A percentile compares a stretch with the other conserved stretches of the same genome.
Conservation (phyloP, 2,888 invertebrate species). For the Teleogryllus oceanicus region DNA sequence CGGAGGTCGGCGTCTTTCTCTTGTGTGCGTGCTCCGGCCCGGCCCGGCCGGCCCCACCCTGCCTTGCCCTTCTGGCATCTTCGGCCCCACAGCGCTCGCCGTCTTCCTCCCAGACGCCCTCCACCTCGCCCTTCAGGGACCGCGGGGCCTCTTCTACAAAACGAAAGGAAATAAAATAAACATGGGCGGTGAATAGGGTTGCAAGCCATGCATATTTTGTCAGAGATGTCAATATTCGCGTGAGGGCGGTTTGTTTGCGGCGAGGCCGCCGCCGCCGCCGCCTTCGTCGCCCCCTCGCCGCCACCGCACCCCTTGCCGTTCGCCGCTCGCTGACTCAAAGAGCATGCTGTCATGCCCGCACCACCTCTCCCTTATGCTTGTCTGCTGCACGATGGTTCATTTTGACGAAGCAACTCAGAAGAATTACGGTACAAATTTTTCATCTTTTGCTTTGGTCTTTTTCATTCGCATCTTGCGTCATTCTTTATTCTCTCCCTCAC, state of each 20-base stretch:
- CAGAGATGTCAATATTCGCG: conserved; percentile 18
- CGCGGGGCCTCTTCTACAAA: conserved; percentile 2
- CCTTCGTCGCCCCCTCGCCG: too few relatives aligned
- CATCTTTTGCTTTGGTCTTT: too few relatives aligned
- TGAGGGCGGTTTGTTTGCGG: conserved; percentile 7
- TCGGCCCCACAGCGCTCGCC: background rate
- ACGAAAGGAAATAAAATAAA: conserved; percentile 18
- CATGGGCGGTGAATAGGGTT: conserved; percentile 18
- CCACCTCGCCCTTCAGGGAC: background rate
- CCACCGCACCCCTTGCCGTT: too few relatives aligned
- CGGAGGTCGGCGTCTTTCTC: background rate
- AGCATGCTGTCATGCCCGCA: too few relatives aligned
- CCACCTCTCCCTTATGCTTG: too few relatives aligned
- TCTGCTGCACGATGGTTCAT: too few relatives aligned
- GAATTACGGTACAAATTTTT: too few relatives aligned
- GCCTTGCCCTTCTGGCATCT: background rate
- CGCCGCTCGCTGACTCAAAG: too few relatives aligned
- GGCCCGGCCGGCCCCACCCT: background rate
- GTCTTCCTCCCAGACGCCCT: background rate
- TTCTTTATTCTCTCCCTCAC: too few relatives aligned
- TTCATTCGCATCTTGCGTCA: too few relatives aligned
- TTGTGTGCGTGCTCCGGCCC: background rate
- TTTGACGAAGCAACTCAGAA: too few relatives aligned
- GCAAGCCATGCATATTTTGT: conserved; percentile 18
- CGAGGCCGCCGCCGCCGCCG: background rate